phyloP scores from a whole-genome alignment of 2,113 vertebrate genomes.

The Burhinus oedicnemus region DNA sequence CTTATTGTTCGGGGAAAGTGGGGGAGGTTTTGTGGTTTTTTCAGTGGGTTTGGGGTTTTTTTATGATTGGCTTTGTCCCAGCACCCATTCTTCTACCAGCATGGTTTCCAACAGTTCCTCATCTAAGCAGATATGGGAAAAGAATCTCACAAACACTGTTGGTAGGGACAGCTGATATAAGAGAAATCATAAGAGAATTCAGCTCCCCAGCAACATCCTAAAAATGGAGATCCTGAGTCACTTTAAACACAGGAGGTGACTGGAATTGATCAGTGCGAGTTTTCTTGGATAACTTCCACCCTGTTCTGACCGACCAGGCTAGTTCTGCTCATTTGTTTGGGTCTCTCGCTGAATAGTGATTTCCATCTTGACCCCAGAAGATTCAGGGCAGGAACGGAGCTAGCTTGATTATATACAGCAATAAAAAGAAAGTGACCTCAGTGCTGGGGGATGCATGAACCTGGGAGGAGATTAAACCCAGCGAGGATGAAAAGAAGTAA shows the following conservation, averaged over 20 bases:
- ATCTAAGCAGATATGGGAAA: slow-evolving; percentile 23
- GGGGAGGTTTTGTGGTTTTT: neutral
- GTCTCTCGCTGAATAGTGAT: slow-evolving; percentile 15
- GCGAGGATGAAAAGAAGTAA: slow-evolving; percentile 48
- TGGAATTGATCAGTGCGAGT: slow-evolving; percentile 53
- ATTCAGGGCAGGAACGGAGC: slow-evolving; percentile 4
- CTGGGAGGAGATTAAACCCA: slow-evolving; percentile 56
- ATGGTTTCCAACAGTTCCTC: slow-evolving; percentile 16
- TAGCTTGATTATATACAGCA: slow-evolving; percentile 47
- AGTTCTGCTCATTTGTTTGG: slow-evolving; percentile 64
- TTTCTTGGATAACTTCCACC: slow-evolving; percentile 58
- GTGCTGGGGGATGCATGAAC: slow-evolving; percentile 31
- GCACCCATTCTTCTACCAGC: slow-evolving; percentile 10
- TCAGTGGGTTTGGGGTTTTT: neutral
- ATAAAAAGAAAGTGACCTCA: slow-evolving; percentile 48
- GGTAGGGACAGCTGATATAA: slow-evolving; percentile 33
- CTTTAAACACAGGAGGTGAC: slow-evolving; percentile 63
- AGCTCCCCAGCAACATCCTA: slow-evolving; percentile 64
- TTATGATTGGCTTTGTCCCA: slow-evolving; percentile 35
- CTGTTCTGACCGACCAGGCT: slow-evolving; percentile 18
- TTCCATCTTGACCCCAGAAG: slow-evolving; percentile 33
- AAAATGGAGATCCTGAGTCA: slow-evolving; percentile 69
- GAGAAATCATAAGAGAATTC: slow-evolving; percentile 48
- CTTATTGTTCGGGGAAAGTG: slow-evolving; percentile 32
- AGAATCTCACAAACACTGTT: slow-evolving; percentile 7